Conservation (phyloP, 2,113 vertebrate genomes). For the Panthera uncia region DNA sequence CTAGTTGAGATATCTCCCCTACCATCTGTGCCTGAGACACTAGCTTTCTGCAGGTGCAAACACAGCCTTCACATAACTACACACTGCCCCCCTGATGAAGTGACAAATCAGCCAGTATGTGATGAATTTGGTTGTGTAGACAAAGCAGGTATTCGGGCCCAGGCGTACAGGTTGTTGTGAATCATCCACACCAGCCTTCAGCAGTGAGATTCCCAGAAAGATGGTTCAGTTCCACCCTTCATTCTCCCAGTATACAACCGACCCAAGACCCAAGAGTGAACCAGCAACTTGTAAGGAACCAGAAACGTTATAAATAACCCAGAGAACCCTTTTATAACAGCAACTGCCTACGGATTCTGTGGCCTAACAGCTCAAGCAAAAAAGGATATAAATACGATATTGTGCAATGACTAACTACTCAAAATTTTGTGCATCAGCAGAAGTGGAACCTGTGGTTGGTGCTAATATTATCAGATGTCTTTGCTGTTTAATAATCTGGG, state of each 20-base stretch:
- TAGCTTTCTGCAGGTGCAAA: neutral
- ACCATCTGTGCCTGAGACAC: neutral
- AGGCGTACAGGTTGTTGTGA: neutral
- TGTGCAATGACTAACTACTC: slow-evolving; percentile 86
- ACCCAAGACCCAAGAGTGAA: slow-evolving; percentile 73
- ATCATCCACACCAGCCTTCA: neutral
- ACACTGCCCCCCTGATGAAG: neutral
- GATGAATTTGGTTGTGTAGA: neutral
- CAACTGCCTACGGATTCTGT: slow-evolving; percentile 86
- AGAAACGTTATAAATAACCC: slow-evolving; percentile 83
- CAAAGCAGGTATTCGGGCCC: slow-evolving; percentile 14
- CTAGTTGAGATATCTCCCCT: neutral
- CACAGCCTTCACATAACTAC: neutral
- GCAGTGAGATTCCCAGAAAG: neutral
- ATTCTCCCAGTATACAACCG: neutral
- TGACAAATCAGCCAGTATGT: neutral
- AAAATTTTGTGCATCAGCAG: slow-evolving; percentile 86
- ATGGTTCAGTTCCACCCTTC: neutral
- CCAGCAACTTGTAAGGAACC: slow-evolving; percentile 81
- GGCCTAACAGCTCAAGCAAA: slow-evolving; percentile 86
- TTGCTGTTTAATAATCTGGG: slow-evolving; percentile 85
- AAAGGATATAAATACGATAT: slow-evolving; percentile 84
- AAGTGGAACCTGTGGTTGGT: slow-evolving; percentile 86
- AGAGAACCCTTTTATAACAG: slow-evolving; percentile 81
- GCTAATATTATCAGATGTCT: slow-evolving; percentile 86